Percentiles rank a stretch among this genome's conserved stretches.
These are phyloP conservation scores for Zaprionus gabonicus DNA, from an alignment of 1,140 invertebrate genomes.

Conservation along the genomic window DNA sequence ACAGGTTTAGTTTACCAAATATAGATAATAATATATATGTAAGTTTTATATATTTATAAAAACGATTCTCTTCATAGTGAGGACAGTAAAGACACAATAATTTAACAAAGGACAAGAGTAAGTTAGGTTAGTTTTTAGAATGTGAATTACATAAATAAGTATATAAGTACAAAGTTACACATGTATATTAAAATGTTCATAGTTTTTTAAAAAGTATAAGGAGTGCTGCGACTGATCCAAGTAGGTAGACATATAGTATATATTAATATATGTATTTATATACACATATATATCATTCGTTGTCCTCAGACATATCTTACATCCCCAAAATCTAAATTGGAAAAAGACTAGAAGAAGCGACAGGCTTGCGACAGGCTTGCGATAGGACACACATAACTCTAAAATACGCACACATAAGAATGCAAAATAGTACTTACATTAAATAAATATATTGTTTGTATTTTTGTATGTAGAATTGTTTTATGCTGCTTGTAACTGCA, in stretches of 20 bases:
- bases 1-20: neutral
- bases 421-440: conserved; percentile 5
- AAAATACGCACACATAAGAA: conserved; percentile 1
- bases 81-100: neutral
- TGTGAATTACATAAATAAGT: neutral
- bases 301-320: neutral
- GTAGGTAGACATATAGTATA: neutral
- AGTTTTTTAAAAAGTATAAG: neutral
- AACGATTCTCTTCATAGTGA: neutral
- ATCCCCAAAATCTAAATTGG: neutral
- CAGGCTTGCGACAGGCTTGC: neutral
- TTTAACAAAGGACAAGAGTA: neutral
- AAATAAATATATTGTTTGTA: neutral
- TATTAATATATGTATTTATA: neutral
- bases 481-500: neutral
- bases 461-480: neutral
- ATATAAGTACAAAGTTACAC: neutral
- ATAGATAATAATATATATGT: neutral
- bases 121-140: neutral
- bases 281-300: neutral
- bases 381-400: neutral
- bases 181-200: neutral
- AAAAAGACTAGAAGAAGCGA: neutral
- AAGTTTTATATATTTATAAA: neutral
- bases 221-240: neutral